Base-by-base conservation (phyloP, 92 coral and sea anemone genomes). In the Umimayanthus chanpuru region DNA sequence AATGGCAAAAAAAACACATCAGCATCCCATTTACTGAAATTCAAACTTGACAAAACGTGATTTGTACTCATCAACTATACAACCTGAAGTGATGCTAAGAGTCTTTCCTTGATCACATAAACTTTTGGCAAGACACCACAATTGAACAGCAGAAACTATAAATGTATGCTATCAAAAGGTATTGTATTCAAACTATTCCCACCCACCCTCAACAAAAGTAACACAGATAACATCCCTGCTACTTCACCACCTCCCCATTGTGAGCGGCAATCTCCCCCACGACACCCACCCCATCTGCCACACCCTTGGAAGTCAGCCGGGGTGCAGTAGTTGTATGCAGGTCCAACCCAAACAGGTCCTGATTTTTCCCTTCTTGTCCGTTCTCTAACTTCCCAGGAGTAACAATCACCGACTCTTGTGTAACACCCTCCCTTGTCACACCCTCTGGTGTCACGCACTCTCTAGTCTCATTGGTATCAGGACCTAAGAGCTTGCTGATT, bases 221-320 rank as follows among this genome's bases (percentile, higher is more conserved):
- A 40, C 79, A 15, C n/a, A 36, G 25, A 39, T 12, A 75, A 1
- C 53, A n/a, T 75, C 26, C 64, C 11, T 39, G 18, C 88, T 82
- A 88, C 30, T 89, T 91, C 9, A 88, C 93, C 39, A 90, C 79
- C 75, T 94, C 95, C 49, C 97, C 94, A 91, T 94, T 96, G 39
- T 86, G 92, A 88, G 94, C 86, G 74, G 75, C 90, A 55, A 90
- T 89, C 23, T 94, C 98, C 41, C 56, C 78, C 10, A 67, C 58
- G 18, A 81, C 79, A 85, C 95, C 97, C 86, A 94, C 82, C 88
- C 93, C 93, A 23, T 94, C 98, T 26, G 91, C 87, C 78, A 92
- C 70, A 1, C 96, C 98, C 93, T 92, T 95, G 93, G 97, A 82
- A 61, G 91, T 87, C 11, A 94, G 93, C 68, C 93, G 96, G 82